Base-by-base conservation (phyloP, 2,113 vertebrate species). In the Myxocyprinus asiaticus region DNA sequence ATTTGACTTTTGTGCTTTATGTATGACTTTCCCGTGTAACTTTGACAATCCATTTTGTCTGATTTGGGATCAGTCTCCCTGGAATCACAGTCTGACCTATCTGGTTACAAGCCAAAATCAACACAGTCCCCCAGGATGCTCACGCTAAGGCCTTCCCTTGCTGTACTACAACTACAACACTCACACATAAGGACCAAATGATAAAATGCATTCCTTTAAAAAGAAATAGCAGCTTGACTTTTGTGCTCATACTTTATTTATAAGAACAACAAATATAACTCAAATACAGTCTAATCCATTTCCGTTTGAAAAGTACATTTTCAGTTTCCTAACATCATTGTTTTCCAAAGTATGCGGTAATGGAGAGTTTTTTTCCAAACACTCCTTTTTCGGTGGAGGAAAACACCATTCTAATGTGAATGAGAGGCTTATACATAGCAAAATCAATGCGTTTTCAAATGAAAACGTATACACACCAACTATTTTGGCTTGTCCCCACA, bases 1-100 rank as follows among this genome's bases (percentile, higher is more conserved):
- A 69, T 64, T 76, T 65, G 65, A 56, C 61, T 76, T 51, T 70
- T 56, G 33, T 10, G 71, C 75, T 33, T 33, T 33, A 33, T 74
- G 64, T 6, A 71, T 50, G 69, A 82, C 56, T 76, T 76, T 67
- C 72, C 81, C 64, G 2, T 78, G 75, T 74, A 74, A 78, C 76
- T 75, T 43, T 79, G 77, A 82, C 51, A 43, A 8, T 53, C 45
- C 75, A 43, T 70, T n/a, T 33, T 33, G 22, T 80, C 50, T 63
- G 56, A 74, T 66, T 70, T 44, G 62, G 68, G 51, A 70, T 56
- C 12, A 43, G 51, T 67, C 66, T 71, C 67, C 62, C 64, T 17
- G 45, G 45, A 79, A 77, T 79, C 55, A 53, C 47, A 48, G 48
- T 45, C 47, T 45, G 67, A 11, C 17, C 14, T 69, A 43, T 58